These are phyloP conservation scores for human (Homo sapiens) DNA, from an alignment of 2,113 vertebrate species.

Conservation along the genomic window GRCh38 chr2:188424001-188424500, in stretches of 20 bases:
- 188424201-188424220: neutral
- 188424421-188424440: neutral
- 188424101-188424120: neutral
- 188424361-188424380: neutral
- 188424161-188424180: neutral
- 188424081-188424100: neutral
- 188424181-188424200: neutral
- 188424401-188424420: neutral
- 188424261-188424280: neutral
- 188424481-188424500: neutral
- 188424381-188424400: neutral
- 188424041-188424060: neutral
- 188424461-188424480: neutral
- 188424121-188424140: neutral
- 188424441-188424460: neutral
- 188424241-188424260: neutral
- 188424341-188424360: neutral
- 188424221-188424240: neutral
- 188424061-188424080: neutral
- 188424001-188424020: neutral
- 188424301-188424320: slow-evolving; percentile 1
- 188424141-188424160: neutral
- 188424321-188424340: neutral
- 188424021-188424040: neutral
- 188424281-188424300: neutral